Conservation (phyloP, 1,140 invertebrate species). For the Anagrus nilaparvatae region DNA sequence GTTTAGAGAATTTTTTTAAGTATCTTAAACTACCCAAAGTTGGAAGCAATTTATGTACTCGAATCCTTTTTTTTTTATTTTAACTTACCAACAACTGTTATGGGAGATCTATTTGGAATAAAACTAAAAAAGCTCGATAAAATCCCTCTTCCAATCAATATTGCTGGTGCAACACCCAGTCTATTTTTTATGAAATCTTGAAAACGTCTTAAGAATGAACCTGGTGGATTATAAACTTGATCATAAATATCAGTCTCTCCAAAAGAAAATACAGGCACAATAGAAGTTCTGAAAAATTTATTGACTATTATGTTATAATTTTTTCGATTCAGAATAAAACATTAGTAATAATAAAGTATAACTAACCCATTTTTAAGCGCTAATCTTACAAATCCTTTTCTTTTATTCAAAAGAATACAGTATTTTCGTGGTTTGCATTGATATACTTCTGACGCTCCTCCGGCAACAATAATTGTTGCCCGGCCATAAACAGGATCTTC, state of each 20-base stretch:
- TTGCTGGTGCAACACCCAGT: conserved; percentile 68
- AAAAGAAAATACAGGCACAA: conserved; percentile 84
- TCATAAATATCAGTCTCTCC: conserved; percentile 85
- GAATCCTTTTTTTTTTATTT: no score
- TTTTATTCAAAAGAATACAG: conserved; percentile 55
- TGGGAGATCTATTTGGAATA: conserved; percentile 63
- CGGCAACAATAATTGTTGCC: conserved; percentile 60
- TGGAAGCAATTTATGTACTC: no score
- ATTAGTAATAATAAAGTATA: conserved; percentile 1
- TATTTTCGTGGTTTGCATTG: conserved; percentile 61
- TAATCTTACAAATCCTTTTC: conserved; percentile 72
- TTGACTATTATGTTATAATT: conserved; percentile 6
- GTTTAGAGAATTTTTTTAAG: no score
- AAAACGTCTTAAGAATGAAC: conserved; percentile 53
- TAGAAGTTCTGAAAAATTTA: conserved; percentile 52
- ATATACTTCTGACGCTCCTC: conserved; percentile 71
- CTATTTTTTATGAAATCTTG: conserved; percentile 59
- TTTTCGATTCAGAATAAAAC: neutral
- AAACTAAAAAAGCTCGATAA: conserved; percentile 84
- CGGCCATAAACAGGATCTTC: conserved; percentile 37
- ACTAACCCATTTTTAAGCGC: conserved; percentile 69
- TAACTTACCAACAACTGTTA: conserved; percentile 79
- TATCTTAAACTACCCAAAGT: no score
- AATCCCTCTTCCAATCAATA: conserved; percentile 74
- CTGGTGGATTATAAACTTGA: conserved; percentile 61